Percentiles rank a stretch among this genome's conserved stretches.
phyloP scores from a whole-genome alignment of 1,140 invertebrate genomes.

The Zaprionus camerounensis region DNA sequence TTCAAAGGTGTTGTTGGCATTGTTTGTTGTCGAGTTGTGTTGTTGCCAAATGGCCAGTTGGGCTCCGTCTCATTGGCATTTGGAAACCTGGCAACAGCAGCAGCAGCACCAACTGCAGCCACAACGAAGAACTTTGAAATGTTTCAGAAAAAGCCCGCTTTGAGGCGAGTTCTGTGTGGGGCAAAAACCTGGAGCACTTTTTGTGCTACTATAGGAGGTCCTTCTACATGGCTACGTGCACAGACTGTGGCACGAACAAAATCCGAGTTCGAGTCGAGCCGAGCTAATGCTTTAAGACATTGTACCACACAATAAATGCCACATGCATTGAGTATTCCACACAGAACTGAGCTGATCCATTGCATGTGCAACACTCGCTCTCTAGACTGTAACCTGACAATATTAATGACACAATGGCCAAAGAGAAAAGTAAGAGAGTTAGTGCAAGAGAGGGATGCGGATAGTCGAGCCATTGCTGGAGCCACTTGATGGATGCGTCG shows the following conservation, averaged over 20 bases:
- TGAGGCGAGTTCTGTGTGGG: slow-evolving; percentile 17
- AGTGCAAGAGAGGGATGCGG: slow-evolving; percentile 23
- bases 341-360: slow-evolving; percentile 34
- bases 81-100: slow-evolving; percentile 71
- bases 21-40: slow-evolving; percentile 26
- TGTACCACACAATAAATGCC: slow-evolving; percentile 38
- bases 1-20: slow-evolving; percentile 6
- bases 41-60: slow-evolving; percentile 30
- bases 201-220: slow-evolving; percentile 28
- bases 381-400: slow-evolving; percentile 38
- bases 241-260: slow-evolving; percentile 4
- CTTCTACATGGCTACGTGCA: slow-evolving; percentile 23
- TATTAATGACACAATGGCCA: slow-evolving; percentile 51
- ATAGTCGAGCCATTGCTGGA: neutral
- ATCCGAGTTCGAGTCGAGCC: neutral
- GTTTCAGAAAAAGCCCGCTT: slow-evolving; percentile 39
- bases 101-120: neutral
- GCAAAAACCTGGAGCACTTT: slow-evolving; percentile 40
- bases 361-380: slow-evolving; percentile 9
- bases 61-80: slow-evolving; percentile 54
- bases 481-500: slow-evolving; percentile 72
- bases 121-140: slow-evolving; percentile 39
- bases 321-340: slow-evolving; percentile 5
- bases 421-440: slow-evolving; percentile 19
- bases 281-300: slow-evolving; percentile 33